Base-by-base conservation (phyloP, 2,888 invertebrate genomes). In the Malacosoma neustria region DNA sequence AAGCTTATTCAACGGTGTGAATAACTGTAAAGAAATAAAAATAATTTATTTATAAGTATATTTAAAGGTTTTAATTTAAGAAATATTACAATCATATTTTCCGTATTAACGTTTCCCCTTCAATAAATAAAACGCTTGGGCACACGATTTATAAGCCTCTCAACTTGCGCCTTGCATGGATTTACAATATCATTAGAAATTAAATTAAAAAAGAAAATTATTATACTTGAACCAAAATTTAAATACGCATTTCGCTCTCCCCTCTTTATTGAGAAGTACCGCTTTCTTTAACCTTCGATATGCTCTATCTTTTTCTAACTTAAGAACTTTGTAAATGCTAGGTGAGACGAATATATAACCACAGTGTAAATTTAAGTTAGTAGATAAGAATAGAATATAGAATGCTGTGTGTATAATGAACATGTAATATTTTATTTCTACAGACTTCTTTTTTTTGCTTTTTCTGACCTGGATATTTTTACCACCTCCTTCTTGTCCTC, bases 151-250 rank as follows among this genome's bases (percentile, higher is more conserved):
- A 69, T 56, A 58, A 41, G 39, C 48, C 49, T 47, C 60, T 48
- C 44, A 52, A 51, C 49, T 48, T 48, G 61, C 66, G 60, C 76
- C 72, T 72, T 53, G 54, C 48, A 33, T 39, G 59, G 67, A 74
- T 70, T 73, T 73, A 76, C 57, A 61, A 62, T 53, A 47, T 54
- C 60, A 74, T 76, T 77, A 79, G 68, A 81, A 82, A 86, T 82
- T 85, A 85, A 87, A 85, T 85, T 84, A 84, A 84, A 85, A 84
- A 82, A 76, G 62, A 65, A 70, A 86, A 79, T 82, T 84, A 85
- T 82, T 79, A 75, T 75, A 77, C 79, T 85, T 71, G 74, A 81
- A 73, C 72, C 72, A 65, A 77, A 81, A 85, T 86, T 86, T 85
- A 84, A 86, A 86, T 85, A 79, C 67, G 72, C 82, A 84, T 84